Evolutionary conservation across 1,140 invertebrate genomes (phyloP).

Genomic region (Trichoplusia ni): DNA sequence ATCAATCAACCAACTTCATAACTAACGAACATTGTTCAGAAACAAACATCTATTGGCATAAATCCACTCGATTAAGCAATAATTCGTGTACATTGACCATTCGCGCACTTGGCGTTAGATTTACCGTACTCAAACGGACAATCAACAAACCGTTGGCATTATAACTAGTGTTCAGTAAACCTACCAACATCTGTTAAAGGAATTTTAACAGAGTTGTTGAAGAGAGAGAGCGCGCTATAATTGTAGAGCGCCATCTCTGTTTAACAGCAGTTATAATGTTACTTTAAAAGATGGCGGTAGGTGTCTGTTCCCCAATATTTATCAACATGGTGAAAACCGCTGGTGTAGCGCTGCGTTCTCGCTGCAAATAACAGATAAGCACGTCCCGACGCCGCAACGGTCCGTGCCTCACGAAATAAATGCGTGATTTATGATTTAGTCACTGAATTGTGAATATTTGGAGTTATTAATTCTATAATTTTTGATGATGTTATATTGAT

Average conservation of each 20-base stretch:
- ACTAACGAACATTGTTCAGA: neutral
- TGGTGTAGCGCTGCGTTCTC: constrained; percentile 48
- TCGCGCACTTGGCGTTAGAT: constrained; percentile 34
- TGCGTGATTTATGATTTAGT: constrained; percentile 73
- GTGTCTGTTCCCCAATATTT: constrained; percentile 69
- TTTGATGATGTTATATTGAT: too few relatives aligned
- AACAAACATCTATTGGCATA: constrained; percentile 18
- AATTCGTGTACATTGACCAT: constrained; percentile 18
- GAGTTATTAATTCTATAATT: neutral
- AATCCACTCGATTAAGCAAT: constrained; percentile 30
- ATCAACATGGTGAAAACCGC: constrained; percentile 68
- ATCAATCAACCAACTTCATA: neutral
- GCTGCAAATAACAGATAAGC: constrained; percentile 77
- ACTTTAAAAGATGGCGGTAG: too few relatives aligned
- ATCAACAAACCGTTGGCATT: constrained; percentile 21
- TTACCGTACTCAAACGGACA: constrained; percentile 24
- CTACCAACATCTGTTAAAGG: neutral
- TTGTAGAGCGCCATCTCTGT: too few relatives aligned
- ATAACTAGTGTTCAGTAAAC: constrained; percentile 9
- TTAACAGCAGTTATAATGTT: too few relatives aligned
- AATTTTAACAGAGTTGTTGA: neutral
- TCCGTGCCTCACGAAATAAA: constrained; percentile 72
- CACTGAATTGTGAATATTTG: neutral
- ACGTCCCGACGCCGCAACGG: constrained; percentile 64
- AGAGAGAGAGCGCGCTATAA: too few relatives aligned